Base-by-base conservation (phyloP, 1,140 invertebrate species). In the Bombus waltoni region DNA sequence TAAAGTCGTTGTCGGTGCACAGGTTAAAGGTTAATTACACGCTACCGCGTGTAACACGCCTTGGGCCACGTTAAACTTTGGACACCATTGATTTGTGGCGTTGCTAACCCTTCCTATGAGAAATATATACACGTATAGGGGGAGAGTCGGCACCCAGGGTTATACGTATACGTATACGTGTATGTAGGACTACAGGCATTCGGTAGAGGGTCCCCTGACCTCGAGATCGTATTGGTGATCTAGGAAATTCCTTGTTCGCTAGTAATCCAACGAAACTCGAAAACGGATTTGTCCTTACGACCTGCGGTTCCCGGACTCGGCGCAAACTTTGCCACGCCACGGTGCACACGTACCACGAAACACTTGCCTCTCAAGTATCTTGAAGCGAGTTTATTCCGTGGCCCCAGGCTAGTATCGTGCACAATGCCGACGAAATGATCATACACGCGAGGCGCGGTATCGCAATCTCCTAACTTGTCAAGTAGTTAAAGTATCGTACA, bases 21-120 rank as follows among this genome's bases (percentile, higher is more conserved):
- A 83, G 83, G 89, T 89, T 89, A 93, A 88, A 86, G 92, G 88
- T 93, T 93, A 93, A 93, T 93, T 93, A 93, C 89, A 92, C 90
- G 89, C 87, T 90, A 80, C 91, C 90, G 87, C 88, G 82, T 91
- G 88, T 93, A 92, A 91, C 89, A 85, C 86, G 89, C 89, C 86
- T 78, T 65, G 88, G 90, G 90, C 88, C 83, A 87, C 86, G 88
- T 93, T 91, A 90, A 93, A 93, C 93, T 93, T 93, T 93, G 87
- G 91, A 92, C 92, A 92, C 88, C 92, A 93, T 93, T 93, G 93
- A 93, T 93, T 93, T 93, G 92, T 93, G 89, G 89, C 73, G 76
- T 88, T 89, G 81, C 83, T 88, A 88, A 82, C 81, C 75, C 87
- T 81, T 65, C 44, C 65, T 74, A 79, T 86, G 83, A 83, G 90